Conservation (phyloP, 2,113 vertebrate species). For the Genyomyrus donnyi region DNA sequence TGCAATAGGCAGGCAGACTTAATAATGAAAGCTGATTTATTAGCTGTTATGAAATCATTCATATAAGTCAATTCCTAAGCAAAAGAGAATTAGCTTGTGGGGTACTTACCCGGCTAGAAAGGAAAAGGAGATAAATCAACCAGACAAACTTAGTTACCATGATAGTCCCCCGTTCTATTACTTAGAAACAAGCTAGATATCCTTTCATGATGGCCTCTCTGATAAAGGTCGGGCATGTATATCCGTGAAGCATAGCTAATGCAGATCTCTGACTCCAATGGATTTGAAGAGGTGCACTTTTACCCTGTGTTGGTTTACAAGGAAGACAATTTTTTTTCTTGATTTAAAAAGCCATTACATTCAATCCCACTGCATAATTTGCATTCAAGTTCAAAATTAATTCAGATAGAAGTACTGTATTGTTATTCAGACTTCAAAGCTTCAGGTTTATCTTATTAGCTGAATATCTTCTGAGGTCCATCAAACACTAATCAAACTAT, state of each 20-base stretch:
- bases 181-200: neutral
- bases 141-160: neutral
- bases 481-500: neutral
- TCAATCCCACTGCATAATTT: neutral
- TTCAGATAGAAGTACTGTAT: neutral
- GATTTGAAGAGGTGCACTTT: neutral
- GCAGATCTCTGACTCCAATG: neutral
- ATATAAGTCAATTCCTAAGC: slow-evolving; percentile 7
- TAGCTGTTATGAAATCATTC: neutral
- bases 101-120: neutral
- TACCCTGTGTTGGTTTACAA: neutral
- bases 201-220: neutral
- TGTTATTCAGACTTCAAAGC: neutral
- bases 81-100: neutral
- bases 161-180: neutral
- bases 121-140: neutral
- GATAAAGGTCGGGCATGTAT: neutral
- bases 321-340: neutral
- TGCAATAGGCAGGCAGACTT: neutral
- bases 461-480: neutral
- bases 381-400: neutral
- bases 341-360: neutral
- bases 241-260: neutral
- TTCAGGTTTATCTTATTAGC: neutral
- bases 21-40: neutral